phyloP scores from a whole-genome alignment of 2,888 invertebrate genomes.

The Lymantria dispar region DNA sequence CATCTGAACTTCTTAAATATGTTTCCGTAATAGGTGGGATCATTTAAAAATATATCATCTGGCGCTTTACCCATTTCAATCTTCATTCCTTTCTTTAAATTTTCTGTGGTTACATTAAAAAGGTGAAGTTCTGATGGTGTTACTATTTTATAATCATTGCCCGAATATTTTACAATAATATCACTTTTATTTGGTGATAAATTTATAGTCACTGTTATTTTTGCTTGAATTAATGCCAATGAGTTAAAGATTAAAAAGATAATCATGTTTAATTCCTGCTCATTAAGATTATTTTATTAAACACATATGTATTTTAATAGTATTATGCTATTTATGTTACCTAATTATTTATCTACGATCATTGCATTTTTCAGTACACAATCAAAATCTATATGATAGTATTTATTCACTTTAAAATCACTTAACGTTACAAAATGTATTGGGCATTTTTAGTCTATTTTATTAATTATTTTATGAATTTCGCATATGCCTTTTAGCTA shows the following conservation, averaged over 20 bases:
- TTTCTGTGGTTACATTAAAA: conserved; percentile 55
- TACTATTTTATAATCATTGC: conserved; percentile 46
- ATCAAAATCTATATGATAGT: no score
- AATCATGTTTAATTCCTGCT: neutral
- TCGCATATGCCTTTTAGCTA: neutral
- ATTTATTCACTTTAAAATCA: no score
- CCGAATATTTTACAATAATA: conserved; percentile 33
- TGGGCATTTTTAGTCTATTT: no score
- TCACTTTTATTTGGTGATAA: conserved; percentile 35
- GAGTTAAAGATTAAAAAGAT: conserved; percentile 6
- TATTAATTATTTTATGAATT: neutral
- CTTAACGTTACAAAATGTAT: no score
- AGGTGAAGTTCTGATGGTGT: conserved; percentile 48
- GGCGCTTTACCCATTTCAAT: conserved; percentile 56
- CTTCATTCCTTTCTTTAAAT: conserved; percentile 50
- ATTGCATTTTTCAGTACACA: no score
- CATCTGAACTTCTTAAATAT: conserved; percentile 54
- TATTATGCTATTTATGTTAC: no score
- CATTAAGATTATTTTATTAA: no score
- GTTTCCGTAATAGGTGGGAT: conserved; percentile 57
- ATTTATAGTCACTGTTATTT: conserved; percentile 47
- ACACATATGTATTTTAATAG: no score
- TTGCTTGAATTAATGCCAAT: conserved; percentile 21
- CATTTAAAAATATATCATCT: conserved; percentile 51
- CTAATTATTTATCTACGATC: no score